Conservation (phyloP, 2,888 invertebrate species). For the Prostheceraeus crozeri region DNA sequence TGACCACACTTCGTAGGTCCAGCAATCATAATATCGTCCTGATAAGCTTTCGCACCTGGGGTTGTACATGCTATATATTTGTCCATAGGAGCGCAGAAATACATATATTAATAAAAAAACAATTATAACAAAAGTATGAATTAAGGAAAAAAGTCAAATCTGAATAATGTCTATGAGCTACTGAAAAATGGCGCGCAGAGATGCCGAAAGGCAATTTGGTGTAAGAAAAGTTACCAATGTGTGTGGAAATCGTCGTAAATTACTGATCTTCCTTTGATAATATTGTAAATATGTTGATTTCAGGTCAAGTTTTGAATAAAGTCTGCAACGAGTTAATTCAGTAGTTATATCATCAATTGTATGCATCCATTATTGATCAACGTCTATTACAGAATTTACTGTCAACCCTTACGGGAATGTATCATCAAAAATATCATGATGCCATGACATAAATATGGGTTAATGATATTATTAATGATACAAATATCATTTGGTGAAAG, state of each 20-base stretch:
- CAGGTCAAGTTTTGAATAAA: background rate
- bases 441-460: no score
- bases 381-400: no score
- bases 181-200: background rate
- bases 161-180: no score
- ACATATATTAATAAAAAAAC: no score
- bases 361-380: no score
- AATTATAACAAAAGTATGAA: no score
- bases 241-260: background rate
- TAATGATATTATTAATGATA: no score
- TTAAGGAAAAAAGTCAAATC: no score
- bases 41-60: background rate
- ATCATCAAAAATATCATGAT: no score
- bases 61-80: background rate
- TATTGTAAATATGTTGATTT: background rate
- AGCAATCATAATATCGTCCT: background rate
- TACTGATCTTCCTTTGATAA: background rate
- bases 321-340: background rate
- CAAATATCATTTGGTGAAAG: no score
- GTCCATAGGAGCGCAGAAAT: no score
- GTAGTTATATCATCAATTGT: background rate
- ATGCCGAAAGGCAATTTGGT: background rate
- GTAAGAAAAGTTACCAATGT: background rate
- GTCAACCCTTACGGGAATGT: no score
- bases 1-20: background rate